Conservation (phyloP, 2,888 invertebrate genomes). For the Lasioglossum lativentre region DNA sequence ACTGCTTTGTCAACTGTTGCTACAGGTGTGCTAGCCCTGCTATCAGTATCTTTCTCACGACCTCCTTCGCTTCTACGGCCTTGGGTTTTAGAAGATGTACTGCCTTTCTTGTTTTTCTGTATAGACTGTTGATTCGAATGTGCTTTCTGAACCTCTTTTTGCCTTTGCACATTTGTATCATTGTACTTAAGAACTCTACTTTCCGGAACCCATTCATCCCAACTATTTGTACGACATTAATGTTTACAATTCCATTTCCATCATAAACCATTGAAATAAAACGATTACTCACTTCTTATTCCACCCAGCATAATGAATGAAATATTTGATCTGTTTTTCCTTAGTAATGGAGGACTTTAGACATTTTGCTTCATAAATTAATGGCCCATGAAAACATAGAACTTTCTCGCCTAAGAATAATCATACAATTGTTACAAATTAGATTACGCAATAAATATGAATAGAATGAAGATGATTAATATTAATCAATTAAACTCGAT, state of each 20-base stretch:
- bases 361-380: constrained; percentile 98
- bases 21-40: constrained; percentile 88
- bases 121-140: constrained; percentile 87
- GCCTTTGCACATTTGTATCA: constrained; percentile 87
- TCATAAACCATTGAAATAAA: not conserved
- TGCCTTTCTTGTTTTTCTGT: constrained; percentile 79
- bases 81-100: constrained; percentile 75
- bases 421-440: constrained; percentile 23
- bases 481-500: constrained; percentile 7
- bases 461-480: constrained; percentile 17
- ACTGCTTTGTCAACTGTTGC: constrained; percentile 76
- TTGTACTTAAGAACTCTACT: constrained; percentile 88
- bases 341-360: constrained; percentile 93
- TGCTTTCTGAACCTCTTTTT: constrained; percentile 87
- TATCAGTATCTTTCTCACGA: constrained; percentile 85
- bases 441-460: not conserved
- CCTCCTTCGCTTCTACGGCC: constrained; percentile 77
- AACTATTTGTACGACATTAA: constrained; percentile 77
- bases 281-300: constrained; percentile 93
- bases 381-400: constrained; percentile 97
- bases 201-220: constrained; percentile 88
- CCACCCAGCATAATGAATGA: constrained; percentile 99
- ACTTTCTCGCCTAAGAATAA: constrained; percentile 91
- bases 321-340: constrained; percentile 95
- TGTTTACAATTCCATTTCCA: not conserved